Evolutionary conservation across 2,797 vertebrate species (phyloP).

Genomic region (Cyclopterus lumpus): DNA sequence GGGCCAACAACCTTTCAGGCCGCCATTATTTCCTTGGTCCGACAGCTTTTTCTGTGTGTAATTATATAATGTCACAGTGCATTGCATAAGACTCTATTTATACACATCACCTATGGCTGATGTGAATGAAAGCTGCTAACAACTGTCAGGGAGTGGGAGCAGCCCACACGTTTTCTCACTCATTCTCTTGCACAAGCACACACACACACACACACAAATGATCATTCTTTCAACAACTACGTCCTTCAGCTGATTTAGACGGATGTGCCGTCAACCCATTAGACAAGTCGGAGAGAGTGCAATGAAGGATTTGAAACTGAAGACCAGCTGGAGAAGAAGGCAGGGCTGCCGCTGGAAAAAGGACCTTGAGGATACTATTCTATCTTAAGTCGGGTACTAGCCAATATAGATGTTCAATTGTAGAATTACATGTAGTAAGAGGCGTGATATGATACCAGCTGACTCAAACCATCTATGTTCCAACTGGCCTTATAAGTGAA

Average conservation of each 20-base stretch:
- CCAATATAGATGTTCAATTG: neutral
- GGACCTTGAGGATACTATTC: constrained; percentile 3
- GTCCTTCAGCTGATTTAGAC: constrained; percentile 26
- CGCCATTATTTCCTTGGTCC: constrained; percentile 26
- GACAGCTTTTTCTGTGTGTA: constrained; percentile 30
- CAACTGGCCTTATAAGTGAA: constrained; percentile 37
- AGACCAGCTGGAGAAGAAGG: neutral
- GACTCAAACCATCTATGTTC: constrained; percentile 14
- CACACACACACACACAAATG: neutral
- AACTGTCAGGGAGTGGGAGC: constrained; percentile 25
- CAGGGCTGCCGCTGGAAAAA: neutral
- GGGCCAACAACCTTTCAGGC: neutral
- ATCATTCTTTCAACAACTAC: neutral
- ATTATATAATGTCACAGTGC: constrained; percentile 59
- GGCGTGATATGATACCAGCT: constrained; percentile 39
- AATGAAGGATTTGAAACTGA: neutral
- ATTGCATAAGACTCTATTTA: constrained; percentile 71
- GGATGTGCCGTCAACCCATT: constrained; percentile 19
- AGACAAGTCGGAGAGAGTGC: neutral
- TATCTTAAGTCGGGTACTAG: constrained; percentile 10
- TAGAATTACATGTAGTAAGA: constrained; percentile 26
- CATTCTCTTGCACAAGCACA: neutral
- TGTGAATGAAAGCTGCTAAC: constrained; percentile 46
- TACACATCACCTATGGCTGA: constrained; percentile 57
- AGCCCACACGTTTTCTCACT: constrained; percentile 10